A percentile compares a stretch with the other conserved stretches of the same genome.
These are phyloP conservation scores for Caenorhabditis sulstoni DNA, from an alignment of 2,888 invertebrate genomes.

Conservation along the genomic window DNA sequence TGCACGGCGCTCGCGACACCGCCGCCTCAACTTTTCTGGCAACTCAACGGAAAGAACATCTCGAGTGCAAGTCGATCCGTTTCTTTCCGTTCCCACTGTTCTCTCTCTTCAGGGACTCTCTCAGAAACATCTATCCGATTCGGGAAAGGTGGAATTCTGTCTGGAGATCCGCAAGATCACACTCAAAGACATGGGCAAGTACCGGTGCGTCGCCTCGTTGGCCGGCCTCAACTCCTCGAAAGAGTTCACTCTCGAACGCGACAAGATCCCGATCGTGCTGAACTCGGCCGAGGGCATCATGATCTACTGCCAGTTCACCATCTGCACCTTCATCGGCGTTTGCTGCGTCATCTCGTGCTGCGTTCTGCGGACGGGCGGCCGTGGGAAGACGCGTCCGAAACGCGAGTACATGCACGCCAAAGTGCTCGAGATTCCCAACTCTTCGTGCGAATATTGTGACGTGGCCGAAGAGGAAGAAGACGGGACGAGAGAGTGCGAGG, in stretches of 20 bases:
- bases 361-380: constrained; percentile 48
- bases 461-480: constrained; percentile 11
- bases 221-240: constrained; percentile 51
- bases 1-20: constrained; percentile 63
- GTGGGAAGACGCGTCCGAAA: constrained; percentile 40
- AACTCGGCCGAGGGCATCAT: constrained; percentile 63
- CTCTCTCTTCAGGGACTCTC: constrained; percentile 49
- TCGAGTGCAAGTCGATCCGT: constrained; percentile 35
- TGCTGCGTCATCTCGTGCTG: constrained; percentile 59
- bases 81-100: background rate
- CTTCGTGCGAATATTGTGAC: constrained; percentile 52
- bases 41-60: constrained; percentile 61
- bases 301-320: constrained; percentile 64
- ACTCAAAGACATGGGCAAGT: constrained; percentile 58
- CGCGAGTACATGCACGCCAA: constrained; percentile 48
- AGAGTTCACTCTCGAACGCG: constrained; percentile 60
- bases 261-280: constrained; percentile 64
- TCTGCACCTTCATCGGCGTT: constrained; percentile 64
- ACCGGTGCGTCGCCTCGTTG: constrained; percentile 59
- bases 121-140: constrained; percentile 59
- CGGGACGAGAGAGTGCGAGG: constrained; percentile 19
- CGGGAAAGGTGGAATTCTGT: constrained; percentile 63
- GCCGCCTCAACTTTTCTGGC: constrained; percentile 61
- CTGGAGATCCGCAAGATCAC: constrained; percentile 52
- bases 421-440: constrained; percentile 42